Conservation (phyloP, 2,888 invertebrate genomes). For the Cheilosia vernalis region DNA sequence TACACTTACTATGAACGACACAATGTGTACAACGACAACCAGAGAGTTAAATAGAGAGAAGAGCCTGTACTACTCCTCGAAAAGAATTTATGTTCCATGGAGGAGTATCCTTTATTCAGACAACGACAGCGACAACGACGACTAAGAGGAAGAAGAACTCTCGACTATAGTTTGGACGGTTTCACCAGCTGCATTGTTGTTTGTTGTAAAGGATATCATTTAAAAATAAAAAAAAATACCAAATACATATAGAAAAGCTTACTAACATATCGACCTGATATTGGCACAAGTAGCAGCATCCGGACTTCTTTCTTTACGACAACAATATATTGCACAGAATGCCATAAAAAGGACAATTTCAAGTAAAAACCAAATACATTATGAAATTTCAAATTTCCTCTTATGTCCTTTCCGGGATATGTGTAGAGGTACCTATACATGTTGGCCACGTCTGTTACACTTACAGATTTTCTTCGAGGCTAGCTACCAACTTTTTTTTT, state of each 20-base stretch:
- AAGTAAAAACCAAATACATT: conserved; percentile 61
- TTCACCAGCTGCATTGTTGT: conserved; percentile 62
- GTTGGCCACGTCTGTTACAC: neutral
- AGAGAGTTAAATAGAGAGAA: conserved; percentile 62
- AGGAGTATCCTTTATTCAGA: conserved; percentile 63
- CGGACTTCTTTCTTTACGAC: conserved; percentile 21
- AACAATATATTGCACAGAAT: conserved; percentile 29
- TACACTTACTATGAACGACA: conserved; percentile 57
- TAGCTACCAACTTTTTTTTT: neutral
- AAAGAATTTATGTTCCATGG: conserved; percentile 72
- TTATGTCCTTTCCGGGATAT: conserved; percentile 33
- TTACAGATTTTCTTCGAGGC: neutral
- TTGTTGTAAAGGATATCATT: conserved; percentile 67
- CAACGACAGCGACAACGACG: neutral
- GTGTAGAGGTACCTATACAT: conserved; percentile 30
- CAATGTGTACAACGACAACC: conserved; percentile 46
- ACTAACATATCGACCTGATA: conserved; percentile 61
- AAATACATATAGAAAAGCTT: conserved; percentile 39
- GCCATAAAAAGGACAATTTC: conserved; percentile 67
- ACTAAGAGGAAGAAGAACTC: conserved; percentile 1
- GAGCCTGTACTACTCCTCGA: conserved; percentile 45
- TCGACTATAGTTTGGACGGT: conserved; percentile 37
- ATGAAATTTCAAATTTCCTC: conserved; percentile 63
- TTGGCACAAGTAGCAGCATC: conserved; percentile 54
- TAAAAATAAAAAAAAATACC: conserved; percentile 26